Base-by-base conservation (phyloP, 2,113 vertebrate species). In the Macaca nemestrina region DNA sequence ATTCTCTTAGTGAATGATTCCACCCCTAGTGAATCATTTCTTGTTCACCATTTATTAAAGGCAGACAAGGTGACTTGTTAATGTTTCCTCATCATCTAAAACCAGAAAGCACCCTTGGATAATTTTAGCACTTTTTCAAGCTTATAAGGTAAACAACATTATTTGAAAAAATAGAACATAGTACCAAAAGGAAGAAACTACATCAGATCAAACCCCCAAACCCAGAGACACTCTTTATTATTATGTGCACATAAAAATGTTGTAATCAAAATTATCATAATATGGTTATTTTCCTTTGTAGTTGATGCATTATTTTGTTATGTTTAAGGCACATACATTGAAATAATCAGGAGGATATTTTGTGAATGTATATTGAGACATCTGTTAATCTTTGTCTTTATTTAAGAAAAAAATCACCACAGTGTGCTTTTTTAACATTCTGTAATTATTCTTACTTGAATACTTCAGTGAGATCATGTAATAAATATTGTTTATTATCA, bases 401-500 rank as follows among this genome's bases (percentile, higher is more conserved):
- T 95, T 79, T 78, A 73, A 93, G n/a, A 83, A 91, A 90, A 68
- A 94, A 67, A 27, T 45, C 76, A 89, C 16, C 76, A 89, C 16
- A 59, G 9, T 52, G 35, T 87, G n/a, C 55, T 45, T 23, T 78
- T 83, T 88, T 59, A 82, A 52, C 10, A 52, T 84, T 95, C 16
- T 84, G 7, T 48, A 87, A 67, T 72, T 68, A 76, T 72, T 96
- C 64, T 67, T 80, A 30, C 48, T 14, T 67, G 27, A 50, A 3
- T 81, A 61, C 25, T 52, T 82, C 11, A 80, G 3, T 96, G 35
- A 92, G 55, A 85, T 90, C 11, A 30, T 67, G 1, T 67, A 61
- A 61, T 90, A 57, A 85, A 68, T 95, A 72, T 22, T 87, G 20
- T 94, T 94, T 90, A 83, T 93, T 93, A 97, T 55, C 75, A 4